Conservation (phyloP, 92 coral and sea anemone genomes). For the Epizoanthus rinbou region DNA sequence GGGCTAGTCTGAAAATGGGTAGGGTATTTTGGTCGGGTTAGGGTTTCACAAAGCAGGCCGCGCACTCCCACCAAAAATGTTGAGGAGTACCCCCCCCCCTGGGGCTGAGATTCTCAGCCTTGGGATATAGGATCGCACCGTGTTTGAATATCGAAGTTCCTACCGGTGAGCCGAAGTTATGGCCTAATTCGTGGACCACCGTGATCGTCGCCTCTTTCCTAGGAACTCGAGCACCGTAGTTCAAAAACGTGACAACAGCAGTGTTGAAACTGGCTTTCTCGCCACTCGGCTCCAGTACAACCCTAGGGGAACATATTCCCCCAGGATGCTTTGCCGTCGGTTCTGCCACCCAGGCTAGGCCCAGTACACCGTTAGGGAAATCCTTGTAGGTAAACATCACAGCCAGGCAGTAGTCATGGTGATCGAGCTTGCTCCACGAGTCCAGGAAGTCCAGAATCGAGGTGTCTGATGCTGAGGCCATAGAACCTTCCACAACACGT, state of each 20-base stretch:
- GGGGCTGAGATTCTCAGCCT: too few species aligned
- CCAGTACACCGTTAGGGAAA: slow-evolving; percentile 77
- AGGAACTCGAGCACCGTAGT: slow-evolving; percentile 65
- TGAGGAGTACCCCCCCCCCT: too few species aligned
- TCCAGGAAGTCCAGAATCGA: slow-evolving; percentile 56
- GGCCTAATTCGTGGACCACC: slow-evolving; percentile 85
- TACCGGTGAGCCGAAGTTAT: slow-evolving; percentile 91
- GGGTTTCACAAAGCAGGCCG: too few species aligned
- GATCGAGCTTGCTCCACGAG: slow-evolving; percentile 85
- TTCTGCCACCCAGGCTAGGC: slow-evolving; percentile 90
- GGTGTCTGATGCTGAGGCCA: slow-evolving; percentile 45
- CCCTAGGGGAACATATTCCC: slow-evolving; percentile 84
- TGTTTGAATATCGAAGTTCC: not conserved
- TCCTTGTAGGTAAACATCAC: slow-evolving; percentile 84
- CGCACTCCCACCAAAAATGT: too few species aligned
- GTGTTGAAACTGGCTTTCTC: slow-evolving; percentile 73
- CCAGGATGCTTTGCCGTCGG: slow-evolving; percentile 45
- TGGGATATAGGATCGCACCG: too few species aligned
- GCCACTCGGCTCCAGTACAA: slow-evolving; percentile 32
- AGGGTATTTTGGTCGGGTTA: too few species aligned
- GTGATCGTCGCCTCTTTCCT: slow-evolving; percentile 73
- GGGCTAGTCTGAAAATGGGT: too few species aligned
- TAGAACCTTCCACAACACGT: slow-evolving; percentile 30
- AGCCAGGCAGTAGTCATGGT: slow-evolving; percentile 80
- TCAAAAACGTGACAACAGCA: slow-evolving; percentile 73